Evolutionary conservation across 64 coral and sea anemone genomes (phyloP).

Genomic region (Actinia equina): DNA sequence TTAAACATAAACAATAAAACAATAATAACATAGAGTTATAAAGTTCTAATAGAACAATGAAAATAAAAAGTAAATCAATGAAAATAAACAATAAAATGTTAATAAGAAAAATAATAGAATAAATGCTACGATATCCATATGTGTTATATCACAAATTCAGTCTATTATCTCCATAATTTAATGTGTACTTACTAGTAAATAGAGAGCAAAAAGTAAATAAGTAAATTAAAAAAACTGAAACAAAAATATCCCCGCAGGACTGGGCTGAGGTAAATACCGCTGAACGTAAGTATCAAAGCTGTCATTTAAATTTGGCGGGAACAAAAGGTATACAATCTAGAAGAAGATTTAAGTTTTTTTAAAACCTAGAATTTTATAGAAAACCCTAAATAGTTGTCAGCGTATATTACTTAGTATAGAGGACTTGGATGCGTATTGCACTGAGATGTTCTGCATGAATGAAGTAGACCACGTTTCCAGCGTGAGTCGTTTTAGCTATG

Average conservation of each 20-base stretch:
- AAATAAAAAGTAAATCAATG: too few relatives aligned
- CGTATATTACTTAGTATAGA: neutral
- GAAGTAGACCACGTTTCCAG: neutral
- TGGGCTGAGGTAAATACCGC: neutral
- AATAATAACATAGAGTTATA: too few relatives aligned
- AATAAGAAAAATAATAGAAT: too few relatives aligned
- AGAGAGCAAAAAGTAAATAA: too few relatives aligned
- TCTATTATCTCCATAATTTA: too few relatives aligned
- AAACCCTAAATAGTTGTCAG: neutral
- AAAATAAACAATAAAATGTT: too few relatives aligned
- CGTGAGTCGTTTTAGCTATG: neutral
- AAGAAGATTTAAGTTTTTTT: neutral
- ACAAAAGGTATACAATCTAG: neutral
- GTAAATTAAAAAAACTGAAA: too few relatives aligned
- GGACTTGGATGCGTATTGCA: neutral
- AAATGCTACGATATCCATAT: too few relatives aligned
- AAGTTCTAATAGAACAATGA: too few relatives aligned
- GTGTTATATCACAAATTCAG: too few relatives aligned
- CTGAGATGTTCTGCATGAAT: neutral
- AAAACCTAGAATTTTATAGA: neutral
- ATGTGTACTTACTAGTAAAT: too few relatives aligned
- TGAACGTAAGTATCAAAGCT: neutral
- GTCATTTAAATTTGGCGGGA: neutral
- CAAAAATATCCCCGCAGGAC: neutral
- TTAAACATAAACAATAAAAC: too few relatives aligned